Percentiles rank a stretch among this genome's conserved stretches.
Conservation (phyloP, 2,888 invertebrate genomes). For the Callyntrura sp. region DNA sequence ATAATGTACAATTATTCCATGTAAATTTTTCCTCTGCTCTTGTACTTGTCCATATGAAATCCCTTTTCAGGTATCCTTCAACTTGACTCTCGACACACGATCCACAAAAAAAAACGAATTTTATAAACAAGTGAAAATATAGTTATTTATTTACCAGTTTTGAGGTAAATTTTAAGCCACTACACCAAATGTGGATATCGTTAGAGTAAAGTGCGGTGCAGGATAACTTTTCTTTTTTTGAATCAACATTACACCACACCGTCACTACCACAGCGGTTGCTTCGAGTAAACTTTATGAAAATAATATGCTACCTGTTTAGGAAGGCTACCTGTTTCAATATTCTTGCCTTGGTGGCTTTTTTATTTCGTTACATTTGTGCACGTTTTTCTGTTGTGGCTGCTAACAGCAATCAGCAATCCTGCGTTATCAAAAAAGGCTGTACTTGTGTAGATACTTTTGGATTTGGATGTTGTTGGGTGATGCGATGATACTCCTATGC, state of each 20-base stretch:
- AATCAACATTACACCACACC: neutral
- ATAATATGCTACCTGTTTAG: constrained; percentile 1
- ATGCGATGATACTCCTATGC: constrained; percentile 9
- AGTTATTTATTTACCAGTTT: neutral
- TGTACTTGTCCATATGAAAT: neutral
- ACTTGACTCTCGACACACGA: neutral
- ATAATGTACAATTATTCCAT: too few relatives aligned
- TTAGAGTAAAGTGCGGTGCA: neutral
- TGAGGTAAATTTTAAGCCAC: constrained; percentile 1
- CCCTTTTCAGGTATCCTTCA: neutral
- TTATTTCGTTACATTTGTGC: constrained; percentile 7
- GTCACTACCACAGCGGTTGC: neutral
- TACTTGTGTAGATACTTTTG: neutral
- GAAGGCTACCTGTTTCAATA: constrained; percentile 60
- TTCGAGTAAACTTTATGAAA: neutral
- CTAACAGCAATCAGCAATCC: neutral
- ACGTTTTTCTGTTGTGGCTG: constrained; percentile 6
- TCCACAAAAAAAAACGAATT: neutral
- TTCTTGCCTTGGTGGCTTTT: neutral
- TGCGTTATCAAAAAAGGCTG: neutral
- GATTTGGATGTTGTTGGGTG: neutral
- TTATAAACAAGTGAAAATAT: neutral
- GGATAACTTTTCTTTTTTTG: constrained; percentile 30
- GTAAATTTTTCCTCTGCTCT: too few relatives aligned
- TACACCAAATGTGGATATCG: neutral